Percentiles rank a stretch among this genome's conserved stretches.
phyloP scores from a whole-genome alignment of 2,113 vertebrate species.

The Leucopsar rothschildi region DNA sequence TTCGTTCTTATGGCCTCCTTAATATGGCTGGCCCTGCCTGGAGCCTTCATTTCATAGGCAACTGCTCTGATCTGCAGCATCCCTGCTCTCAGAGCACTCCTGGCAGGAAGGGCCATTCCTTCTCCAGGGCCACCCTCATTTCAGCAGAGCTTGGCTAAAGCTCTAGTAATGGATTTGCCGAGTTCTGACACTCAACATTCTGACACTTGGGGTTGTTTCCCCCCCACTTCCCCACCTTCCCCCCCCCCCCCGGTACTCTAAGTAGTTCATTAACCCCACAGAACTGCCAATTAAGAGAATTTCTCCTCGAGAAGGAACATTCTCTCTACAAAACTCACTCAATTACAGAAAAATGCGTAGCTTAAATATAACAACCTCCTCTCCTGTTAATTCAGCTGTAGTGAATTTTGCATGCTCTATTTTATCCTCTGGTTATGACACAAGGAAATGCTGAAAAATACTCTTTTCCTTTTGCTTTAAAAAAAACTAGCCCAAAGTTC shows the following conservation, averaged over 20 bases:
- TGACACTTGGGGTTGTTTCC: not conserved
- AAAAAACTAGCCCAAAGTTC: not conserved
- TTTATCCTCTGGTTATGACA: not conserved
- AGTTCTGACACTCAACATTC: not conserved
- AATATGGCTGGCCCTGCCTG: not conserved
- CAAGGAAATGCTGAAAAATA: not conserved
- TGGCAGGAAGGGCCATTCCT: not conserved
- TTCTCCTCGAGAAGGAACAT: not conserved
- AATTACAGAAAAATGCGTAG: slow-evolving; percentile 3
- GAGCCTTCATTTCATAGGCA: not conserved
- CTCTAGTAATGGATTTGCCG: not conserved
- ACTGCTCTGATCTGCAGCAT: not conserved
- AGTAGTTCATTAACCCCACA: slow-evolving; percentile 35
- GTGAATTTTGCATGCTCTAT: not conserved
- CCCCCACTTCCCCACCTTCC: too few species aligned
- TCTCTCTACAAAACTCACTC: not conserved
- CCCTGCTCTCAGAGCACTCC: not conserved
- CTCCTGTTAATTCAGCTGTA: not conserved
- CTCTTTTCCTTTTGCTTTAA: not conserved
- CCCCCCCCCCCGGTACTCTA: not conserved
- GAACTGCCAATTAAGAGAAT: slow-evolving; percentile 7
- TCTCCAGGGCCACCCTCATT: not conserved
- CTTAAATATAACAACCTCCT: not conserved
- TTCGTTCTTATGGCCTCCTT: not conserved
- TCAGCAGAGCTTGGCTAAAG: not conserved